Percentiles rank a stretch among this genome's conserved stretches.
Conservation (phyloP, 2,797 vertebrate species). For the Muraenolepis orangiensis region DNA sequence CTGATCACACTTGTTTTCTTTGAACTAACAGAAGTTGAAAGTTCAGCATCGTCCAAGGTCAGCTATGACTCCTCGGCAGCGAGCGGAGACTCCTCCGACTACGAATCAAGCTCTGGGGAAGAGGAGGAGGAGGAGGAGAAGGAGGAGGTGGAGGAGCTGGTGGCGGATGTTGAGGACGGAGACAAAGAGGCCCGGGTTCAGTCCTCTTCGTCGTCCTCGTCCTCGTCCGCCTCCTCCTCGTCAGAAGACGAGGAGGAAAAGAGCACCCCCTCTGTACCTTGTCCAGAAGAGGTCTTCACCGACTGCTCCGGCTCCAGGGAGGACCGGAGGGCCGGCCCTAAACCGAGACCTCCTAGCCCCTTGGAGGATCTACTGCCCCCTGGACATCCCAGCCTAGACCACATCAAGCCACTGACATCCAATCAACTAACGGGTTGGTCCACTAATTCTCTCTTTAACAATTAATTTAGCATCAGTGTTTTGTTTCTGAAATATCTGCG, state of each 20-base stretch:
- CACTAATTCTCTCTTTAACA: no score
- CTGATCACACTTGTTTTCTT: neutral
- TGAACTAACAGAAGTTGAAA: conserved; percentile 69
- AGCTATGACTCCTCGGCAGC: conserved; percentile 79
- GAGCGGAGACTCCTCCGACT: conserved; percentile 84
- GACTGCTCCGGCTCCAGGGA: conserved; percentile 34
- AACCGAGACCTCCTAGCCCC: conserved; percentile 56
- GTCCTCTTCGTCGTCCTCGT: conserved; percentile 61
- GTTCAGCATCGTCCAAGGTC: conserved; percentile 77
- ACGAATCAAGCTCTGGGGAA: conserved; percentile 85
- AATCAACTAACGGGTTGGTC: conserved; percentile 66
- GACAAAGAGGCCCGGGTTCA: conserved; percentile 46
- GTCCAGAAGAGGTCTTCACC: conserved; percentile 52
- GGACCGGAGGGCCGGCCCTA: conserved; percentile 47
- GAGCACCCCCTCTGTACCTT: conserved; percentile 36
- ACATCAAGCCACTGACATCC: conserved; percentile 67
- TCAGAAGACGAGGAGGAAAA: conserved; percentile 58
- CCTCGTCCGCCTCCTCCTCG: conserved; percentile 63
- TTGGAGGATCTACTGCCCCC: conserved; percentile 27
- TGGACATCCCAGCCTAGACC: conserved; percentile 43
- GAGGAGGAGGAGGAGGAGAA: conserved; percentile 79
- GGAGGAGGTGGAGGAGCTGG: conserved; percentile 35
- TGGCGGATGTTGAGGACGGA: conserved; percentile 20
- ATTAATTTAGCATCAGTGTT: no score
- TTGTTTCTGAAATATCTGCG: no score